Evolutionary conservation across 2,888 invertebrate genomes (phyloP).

Genomic region (Leptinotarsa peninsularis): DNA sequence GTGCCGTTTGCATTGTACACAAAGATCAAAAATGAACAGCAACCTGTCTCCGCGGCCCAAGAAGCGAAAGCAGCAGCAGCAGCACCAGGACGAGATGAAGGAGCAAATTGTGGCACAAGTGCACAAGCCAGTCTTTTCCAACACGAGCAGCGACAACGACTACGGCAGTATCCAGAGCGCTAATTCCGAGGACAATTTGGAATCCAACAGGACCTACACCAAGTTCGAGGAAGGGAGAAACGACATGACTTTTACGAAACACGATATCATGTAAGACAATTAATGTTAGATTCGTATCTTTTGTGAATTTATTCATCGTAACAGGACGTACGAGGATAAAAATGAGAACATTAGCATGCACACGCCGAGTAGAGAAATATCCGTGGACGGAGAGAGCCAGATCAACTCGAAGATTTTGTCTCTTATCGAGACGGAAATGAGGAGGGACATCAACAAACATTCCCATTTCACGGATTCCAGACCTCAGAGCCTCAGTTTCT

Average conservation of each 20-base stretch:
- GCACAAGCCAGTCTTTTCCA: slow-evolving; percentile 60
- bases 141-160: slow-evolving; percentile 58
- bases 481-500: slow-evolving; percentile 66
- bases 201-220: slow-evolving; percentile 29
- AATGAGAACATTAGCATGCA: slow-evolving; percentile 58
- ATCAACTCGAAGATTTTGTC: slow-evolving; percentile 68
- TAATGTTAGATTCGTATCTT: neutral
- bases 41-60: slow-evolving; percentile 54
- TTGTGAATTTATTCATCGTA: no score
- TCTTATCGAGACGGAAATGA: slow-evolving; percentile 65
- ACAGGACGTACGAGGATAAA: slow-evolving; percentile 53
- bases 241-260: slow-evolving; percentile 30
- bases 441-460: slow-evolving; percentile 63
- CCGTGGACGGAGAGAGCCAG: slow-evolving; percentile 71
- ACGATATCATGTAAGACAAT: slow-evolving; percentile 7
- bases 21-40: slow-evolving; percentile 30
- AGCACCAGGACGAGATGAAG: slow-evolving; percentile 62
- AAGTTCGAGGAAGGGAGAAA: slow-evolving; percentile 29
- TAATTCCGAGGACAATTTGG: slow-evolving; percentile 48
- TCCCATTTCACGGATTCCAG: slow-evolving; percentile 65
- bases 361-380: slow-evolving; percentile 63
- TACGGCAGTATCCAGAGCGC: slow-evolving; percentile 32
- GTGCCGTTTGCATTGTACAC: neutral
- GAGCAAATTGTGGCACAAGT: slow-evolving; percentile 65
- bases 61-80: slow-evolving; percentile 59